Base-by-base conservation (phyloP, 2,888 invertebrate genomes). In the Melanargia galathea region DNA sequence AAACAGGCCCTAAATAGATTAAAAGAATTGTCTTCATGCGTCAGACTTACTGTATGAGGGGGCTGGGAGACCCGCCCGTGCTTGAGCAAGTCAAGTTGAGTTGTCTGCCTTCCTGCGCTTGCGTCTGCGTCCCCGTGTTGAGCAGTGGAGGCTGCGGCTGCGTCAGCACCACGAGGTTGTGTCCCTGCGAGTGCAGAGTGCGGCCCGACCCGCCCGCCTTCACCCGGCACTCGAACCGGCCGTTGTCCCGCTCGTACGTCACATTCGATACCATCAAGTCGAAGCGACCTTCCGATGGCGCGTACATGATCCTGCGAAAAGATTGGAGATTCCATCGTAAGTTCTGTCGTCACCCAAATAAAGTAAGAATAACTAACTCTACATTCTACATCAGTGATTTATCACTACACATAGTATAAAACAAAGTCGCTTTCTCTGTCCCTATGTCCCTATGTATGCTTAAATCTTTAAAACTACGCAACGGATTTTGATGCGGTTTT, bases 241-340 rank as follows among this genome's bases (percentile, higher is more conserved):
- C 98, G 86, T 97, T 97, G 92, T 97, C 98, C 20, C 96, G 93
- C 80, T 95, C 96, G 90, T 97, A 98, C 57, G 96, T 96, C 54
- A 97, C 97, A 82, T 96, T 97, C 70, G 95, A 94, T 77, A 98
- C 97, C 84, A 95, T 93, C 75, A 98, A 92, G 89, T 98, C 97
- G 92, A 98, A 98, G 43, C 94, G 93, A 64, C 94, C 93, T 65
- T 98, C 98, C 67, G 95, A 94, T 46, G 97, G 96, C 70, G 94
- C 94, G 84, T 95, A 96, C 79, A 95, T 95, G 76, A 96, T 92
- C 84, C 96, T 96, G 82, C 83, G 71, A 84, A 72, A 80, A 76
- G 73, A 11, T 0, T 38, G 38, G 38, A n/a, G n/a, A 38, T 38
- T 13, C 3, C n/a, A 38, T 38, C 18, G 18, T 18, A 18, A 18